Percentiles rank a stretch among this genome's conserved stretches.
Conservation (phyloP, 2,888 invertebrate genomes). For the Bedellia somnulentella region DNA sequence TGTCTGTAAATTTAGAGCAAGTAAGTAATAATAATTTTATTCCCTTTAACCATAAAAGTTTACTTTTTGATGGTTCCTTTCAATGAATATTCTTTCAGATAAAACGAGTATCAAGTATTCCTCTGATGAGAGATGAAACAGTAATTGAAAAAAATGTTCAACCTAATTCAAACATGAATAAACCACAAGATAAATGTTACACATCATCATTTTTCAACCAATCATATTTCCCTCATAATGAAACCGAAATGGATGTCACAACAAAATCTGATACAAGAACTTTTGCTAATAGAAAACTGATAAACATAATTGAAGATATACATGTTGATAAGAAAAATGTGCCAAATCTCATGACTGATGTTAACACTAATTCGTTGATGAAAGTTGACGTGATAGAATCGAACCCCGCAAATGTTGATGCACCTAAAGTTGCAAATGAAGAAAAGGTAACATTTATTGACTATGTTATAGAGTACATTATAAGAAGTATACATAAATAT, state of each 20-base stretch:
- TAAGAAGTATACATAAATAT: not conserved
- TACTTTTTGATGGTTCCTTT: not conserved
- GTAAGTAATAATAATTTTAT: too few species aligned
- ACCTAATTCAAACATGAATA: too few species aligned
- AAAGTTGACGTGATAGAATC: constrained; percentile 21
- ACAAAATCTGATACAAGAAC: constrained; percentile 8
- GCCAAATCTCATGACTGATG: constrained; percentile 23
- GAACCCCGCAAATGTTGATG: constrained; percentile 8
- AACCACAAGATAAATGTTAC: constrained; percentile 13
- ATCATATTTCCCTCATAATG: constrained; percentile 2
- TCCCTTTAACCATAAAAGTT: too few species aligned
- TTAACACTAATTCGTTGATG: constrained; percentile 22
- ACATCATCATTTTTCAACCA: constrained; percentile 22
- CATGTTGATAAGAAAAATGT: constrained; percentile 24
- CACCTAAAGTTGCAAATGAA: not conserved
- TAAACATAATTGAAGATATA: constrained; percentile 38
- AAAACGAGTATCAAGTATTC: constrained; percentile 10
- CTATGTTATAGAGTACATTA: not conserved
- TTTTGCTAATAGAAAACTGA: constrained; percentile 32
- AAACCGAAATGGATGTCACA: too few species aligned
- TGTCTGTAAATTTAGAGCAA: constrained; percentile 27
- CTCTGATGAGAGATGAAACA: constrained; percentile 11
- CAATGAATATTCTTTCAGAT: not conserved
- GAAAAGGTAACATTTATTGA: constrained; percentile 1
- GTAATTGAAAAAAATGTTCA: constrained; percentile 10